Base-by-base conservation (phyloP, 2,113 vertebrate species). In the Xiphophorus maculatus region DNA sequence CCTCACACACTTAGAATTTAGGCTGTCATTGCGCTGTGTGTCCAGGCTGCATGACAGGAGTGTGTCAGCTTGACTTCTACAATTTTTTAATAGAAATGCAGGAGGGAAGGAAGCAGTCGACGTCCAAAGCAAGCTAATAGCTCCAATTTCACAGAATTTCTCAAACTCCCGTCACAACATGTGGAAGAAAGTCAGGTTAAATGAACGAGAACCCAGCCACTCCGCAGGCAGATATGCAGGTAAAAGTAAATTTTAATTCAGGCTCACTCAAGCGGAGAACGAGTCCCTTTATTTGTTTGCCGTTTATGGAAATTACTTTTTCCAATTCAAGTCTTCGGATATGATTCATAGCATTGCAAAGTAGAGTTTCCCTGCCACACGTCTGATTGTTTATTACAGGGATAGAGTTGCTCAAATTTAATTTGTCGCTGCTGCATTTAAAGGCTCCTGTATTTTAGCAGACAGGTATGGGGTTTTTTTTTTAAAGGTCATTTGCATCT, bases 51-150 rank as follows among this genome's bases (percentile, higher is more conserved):
- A 82, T 77, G 77, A 83, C 73, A 65, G 73, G 77, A 86, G 76
- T 12, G 5, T 83, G 79, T 79, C 84, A 79, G 69, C 54, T 69
- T 72, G 83, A 74, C 80, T 87, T 78, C 69, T 87, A 73, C 15
- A 87, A 90, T 80, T 90, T 88, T 90, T 88, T 85, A 84, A 86
- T 88, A 79, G 81, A 84, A 86, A 83, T 71, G 69, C 63, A 70
- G 65, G 44, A 73, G 58, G 72, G 66, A 37, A 37, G 35, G 35
- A 82, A 71, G 73, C 69, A 69, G 84, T 80, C 63, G 66, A 73
- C 71, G 83, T 85, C 82, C 81, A 79, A 25, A 74, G 73, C 35
- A 84, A 85, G 86, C 68, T 81, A 88, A 84, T 81, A 75, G 77
- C 77, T 84, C 69, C 27, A 30, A 77, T 83, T 87, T 82, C 84